A percentile compares a stretch with the other conserved stretches of the same genome.
Evolutionary conservation across 2,797 vertebrate species (phyloP).

Genomic region (Arctocebus calabarensis): DNA sequence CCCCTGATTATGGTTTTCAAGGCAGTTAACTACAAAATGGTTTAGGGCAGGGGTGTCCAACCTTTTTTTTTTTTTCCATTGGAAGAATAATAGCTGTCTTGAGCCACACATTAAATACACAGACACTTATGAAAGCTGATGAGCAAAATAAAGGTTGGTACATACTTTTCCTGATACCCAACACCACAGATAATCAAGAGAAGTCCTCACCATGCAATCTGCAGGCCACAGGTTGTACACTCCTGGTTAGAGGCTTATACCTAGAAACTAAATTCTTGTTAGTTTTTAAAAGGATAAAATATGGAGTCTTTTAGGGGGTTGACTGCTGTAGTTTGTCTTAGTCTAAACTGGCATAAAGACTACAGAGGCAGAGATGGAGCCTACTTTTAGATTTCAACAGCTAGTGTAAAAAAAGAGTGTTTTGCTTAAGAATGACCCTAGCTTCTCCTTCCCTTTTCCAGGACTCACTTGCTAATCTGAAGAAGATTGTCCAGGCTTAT

Average conservation of each 20-base stretch:
- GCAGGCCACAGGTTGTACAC: too few relatives aligned
- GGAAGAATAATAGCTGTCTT: too few relatives aligned
- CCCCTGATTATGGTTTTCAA: background rate
- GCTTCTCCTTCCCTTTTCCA: background rate
- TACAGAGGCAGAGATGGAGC: background rate
- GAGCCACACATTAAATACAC: too few relatives aligned
- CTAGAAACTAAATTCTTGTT: background rate
- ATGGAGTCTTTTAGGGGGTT: background rate
- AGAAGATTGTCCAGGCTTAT: slow-evolving; percentile 79
- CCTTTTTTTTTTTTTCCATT: too few relatives aligned
- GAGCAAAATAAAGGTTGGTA: too few relatives aligned
- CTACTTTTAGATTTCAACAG: slow-evolving; percentile 18
- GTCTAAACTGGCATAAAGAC: background rate
- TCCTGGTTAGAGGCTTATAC: background rate
- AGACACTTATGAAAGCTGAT: too few relatives aligned
- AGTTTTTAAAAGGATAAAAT: slow-evolving; percentile 45
- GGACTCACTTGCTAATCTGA: slow-evolving; percentile 55
- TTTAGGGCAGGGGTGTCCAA: background rate
- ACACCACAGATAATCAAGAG: too few relatives aligned
- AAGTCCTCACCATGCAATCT: too few relatives aligned
- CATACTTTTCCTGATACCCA: too few relatives aligned
- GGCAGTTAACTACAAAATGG: background rate
- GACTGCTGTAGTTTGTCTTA: background rate
- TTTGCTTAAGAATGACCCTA: slow-evolving; percentile 3
- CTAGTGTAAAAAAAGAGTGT: background rate